Percentiles rank a stretch among this genome's conserved stretches.
Conservation (phyloP, 2,888 invertebrate species). For the Linnaemya tessellans region DNA sequence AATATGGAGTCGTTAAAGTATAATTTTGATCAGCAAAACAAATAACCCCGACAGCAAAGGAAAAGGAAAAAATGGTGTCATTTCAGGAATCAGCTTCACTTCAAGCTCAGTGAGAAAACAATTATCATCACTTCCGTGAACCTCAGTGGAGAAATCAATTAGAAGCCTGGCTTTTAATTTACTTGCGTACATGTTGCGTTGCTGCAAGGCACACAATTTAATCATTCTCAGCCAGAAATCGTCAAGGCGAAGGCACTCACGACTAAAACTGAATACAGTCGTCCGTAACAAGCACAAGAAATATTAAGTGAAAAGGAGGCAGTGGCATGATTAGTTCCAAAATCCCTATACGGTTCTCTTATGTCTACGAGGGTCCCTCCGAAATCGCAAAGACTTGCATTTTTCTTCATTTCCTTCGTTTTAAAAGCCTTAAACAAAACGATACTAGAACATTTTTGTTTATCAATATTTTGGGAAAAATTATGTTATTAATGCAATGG, state of each 20-base stretch:
- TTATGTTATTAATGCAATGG: no score
- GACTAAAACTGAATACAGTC: background rate
- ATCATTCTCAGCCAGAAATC: slow-evolving; percentile 42
- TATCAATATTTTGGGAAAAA: no score
- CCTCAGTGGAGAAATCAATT: slow-evolving; percentile 72
- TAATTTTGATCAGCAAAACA: slow-evolving; percentile 69
- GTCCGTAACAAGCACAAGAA: slow-evolving; percentile 13
- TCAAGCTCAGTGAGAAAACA: slow-evolving; percentile 71
- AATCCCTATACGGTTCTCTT: slow-evolving; percentile 41
- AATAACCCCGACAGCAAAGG: slow-evolving; percentile 69
- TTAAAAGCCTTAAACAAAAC: no score
- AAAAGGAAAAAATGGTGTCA: slow-evolving; percentile 63
- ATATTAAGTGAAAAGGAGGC: slow-evolving; percentile 40
- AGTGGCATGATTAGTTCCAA: slow-evolving; percentile 62
- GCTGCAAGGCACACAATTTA: slow-evolving; percentile 57
- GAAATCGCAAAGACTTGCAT: background rate
- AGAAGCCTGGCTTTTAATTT: slow-evolving; percentile 49
- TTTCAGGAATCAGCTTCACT: slow-evolving; percentile 53
- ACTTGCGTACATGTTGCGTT: slow-evolving; percentile 27
- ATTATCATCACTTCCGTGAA: slow-evolving; percentile 72
- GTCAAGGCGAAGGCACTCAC: background rate
- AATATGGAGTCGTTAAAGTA: slow-evolving; percentile 67
- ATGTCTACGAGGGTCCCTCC: slow-evolving; percentile 10
- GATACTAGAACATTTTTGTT: no score
- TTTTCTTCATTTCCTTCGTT: no score